Base-by-base conservation (phyloP, 2,797 vertebrate genomes). In the Manis pentadactyla region DNA sequence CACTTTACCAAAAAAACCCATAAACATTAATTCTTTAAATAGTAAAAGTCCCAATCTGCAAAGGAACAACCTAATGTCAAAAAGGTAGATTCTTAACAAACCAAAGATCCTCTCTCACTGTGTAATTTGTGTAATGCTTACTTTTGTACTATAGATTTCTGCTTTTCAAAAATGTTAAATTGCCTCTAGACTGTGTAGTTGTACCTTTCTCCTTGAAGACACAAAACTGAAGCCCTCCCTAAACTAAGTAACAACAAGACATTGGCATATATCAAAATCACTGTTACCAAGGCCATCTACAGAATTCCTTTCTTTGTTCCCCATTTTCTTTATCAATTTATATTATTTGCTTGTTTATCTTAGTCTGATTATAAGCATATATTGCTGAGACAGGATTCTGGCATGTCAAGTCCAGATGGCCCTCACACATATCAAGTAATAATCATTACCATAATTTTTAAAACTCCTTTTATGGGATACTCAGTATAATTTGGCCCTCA, bases 361-460 rank as follows among this genome's bases (percentile, higher is more conserved):
- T 63, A 71, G 49, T 69, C n/a, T 88, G 14, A 93, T 5, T 71
- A 31, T 61, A 85, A 79, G 34, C 49, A n/a, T 69, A 37, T 90
- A n/a, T 66, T 75, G 75, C 61, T 86, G 59, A 90, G 63, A 71
- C 8, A 89, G 59, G 79, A 89, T 94, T 89, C 55, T 92, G 87
- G 75, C 9, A 57, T 29, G 25, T 66, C 64, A 87, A 75, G 17
- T 31, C 39, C 82, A 94, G 74, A 87, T 57, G 27, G 57, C 23
- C 68, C 59, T 86, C 64, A 91, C 83, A 95, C 93, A 95, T 71
- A 93, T 31, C 86, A 93, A 88, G 68, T 34, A 78, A 94, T 93
- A 95, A 91, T 87, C 64, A 95, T 86, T 84, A 90, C 7, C 34
- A 93, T 88, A 86, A 90, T 90, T 85, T 91, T 93, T 95, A 87